Evolutionary conservation across 2,888 invertebrate species (phyloP).

Genomic region (Agrochola lychnidis): DNA sequence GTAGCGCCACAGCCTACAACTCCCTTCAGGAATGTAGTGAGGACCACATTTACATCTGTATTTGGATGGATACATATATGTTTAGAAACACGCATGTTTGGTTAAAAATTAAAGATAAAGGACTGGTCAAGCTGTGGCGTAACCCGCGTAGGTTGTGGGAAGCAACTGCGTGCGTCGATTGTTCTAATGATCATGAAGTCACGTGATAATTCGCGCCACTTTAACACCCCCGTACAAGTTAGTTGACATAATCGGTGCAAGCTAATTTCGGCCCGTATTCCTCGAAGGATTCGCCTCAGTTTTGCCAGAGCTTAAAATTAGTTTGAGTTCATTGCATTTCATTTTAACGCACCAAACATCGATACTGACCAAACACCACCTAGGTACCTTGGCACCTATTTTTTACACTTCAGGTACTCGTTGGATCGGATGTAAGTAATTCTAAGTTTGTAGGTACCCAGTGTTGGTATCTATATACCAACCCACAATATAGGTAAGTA

Average conservation of each 20-base stretch:
- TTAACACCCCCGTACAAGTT: neutral
- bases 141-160: neutral
- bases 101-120: neutral
- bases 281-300: neutral
- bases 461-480: neutral
- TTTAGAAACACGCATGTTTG: neutral
- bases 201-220: neutral
- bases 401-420: neutral
- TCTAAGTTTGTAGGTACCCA: neutral
- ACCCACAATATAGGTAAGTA: neutral
- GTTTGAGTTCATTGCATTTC: neutral
- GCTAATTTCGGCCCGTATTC: neutral
- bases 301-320: neutral
- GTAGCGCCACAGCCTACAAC: conserved; percentile 23
- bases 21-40: conserved; percentile 32
- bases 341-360: neutral
- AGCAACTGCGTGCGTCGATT: neutral
- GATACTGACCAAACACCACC: neutral
- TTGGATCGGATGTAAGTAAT: neutral
- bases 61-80: neutral
- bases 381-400: neutral
- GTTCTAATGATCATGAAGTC: neutral
- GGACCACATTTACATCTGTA: neutral
- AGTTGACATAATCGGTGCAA: neutral
- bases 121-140: too few relatives aligned